Evolutionary conservation across 2,113 vertebrate species (phyloP).

Genomic region (Corythaeola cristata): DNA sequence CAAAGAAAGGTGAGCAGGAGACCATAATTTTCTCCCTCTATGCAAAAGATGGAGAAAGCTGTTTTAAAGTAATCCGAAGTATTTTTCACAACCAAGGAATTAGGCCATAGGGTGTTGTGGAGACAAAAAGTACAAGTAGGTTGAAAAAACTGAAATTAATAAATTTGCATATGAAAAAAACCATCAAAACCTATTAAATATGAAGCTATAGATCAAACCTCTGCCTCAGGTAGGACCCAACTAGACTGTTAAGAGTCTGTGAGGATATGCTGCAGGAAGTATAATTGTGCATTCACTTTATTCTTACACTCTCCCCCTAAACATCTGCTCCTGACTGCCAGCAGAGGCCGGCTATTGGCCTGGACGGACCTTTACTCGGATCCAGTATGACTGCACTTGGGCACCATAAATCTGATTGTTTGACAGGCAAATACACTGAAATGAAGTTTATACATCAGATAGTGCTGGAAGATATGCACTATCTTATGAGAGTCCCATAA

Average conservation of each 20-base stretch:
- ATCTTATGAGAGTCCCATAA: conserved; percentile 33
- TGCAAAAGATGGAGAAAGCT: background rate
- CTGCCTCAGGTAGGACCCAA: background rate
- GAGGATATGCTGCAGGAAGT: background rate
- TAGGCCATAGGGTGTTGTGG: background rate
- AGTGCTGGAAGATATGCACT: conserved; percentile 27
- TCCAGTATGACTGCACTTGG: background rate
- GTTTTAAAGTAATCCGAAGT: background rate
- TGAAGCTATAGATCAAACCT: background rate
- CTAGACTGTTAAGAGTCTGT: background rate
- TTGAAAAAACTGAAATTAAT: background rate
- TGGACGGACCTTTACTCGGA: background rate
- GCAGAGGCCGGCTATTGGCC: background rate
- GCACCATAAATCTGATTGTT: background rate
- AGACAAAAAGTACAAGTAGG: background rate
- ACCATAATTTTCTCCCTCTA: background rate
- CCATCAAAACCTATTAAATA: background rate
- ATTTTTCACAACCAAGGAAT: background rate
- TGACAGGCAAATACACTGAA: conserved; percentile 31
- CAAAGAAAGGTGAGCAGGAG: background rate
- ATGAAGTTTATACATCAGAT: conserved; percentile 43
- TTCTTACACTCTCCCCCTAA: background rate
- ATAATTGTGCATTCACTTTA: background rate
- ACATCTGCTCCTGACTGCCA: background rate
- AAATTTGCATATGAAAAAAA: background rate